phyloP scores from a whole-genome alignment of 2,113 vertebrate species.

The Mesoclemmys tuberculata region DNA sequence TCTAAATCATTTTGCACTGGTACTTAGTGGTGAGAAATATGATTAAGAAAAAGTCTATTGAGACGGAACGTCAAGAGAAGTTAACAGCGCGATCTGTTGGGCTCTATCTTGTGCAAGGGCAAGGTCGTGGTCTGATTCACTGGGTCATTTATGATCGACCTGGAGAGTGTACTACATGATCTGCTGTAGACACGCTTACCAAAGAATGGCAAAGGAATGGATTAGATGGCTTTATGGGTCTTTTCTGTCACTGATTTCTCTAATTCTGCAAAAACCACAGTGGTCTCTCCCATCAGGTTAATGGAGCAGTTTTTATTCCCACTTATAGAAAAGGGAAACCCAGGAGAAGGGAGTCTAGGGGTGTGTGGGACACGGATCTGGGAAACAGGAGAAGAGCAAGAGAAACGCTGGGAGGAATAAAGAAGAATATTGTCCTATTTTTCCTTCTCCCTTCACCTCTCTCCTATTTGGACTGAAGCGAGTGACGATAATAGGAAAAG shows the following conservation, averaged over 20 bases:
- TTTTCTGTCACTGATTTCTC: background rate
- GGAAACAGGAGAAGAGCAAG: background rate
- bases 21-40: background rate
- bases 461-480: background rate
- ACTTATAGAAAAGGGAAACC: background rate
- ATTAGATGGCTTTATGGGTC: rapidly evolving
- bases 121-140: rapidly evolving
- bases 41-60: background rate
- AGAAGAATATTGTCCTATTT: background rate
- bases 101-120: background rate
- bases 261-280: background rate
- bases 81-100: background rate
- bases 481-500: background rate
- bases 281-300: background rate
- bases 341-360: background rate
- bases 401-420: background rate
- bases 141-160: background rate
- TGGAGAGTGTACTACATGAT: background rate
- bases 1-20: background rate
- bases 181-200: background rate
- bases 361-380: background rate
- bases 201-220: background rate
- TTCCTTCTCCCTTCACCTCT: background rate
- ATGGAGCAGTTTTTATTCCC: constrained; percentile 30
- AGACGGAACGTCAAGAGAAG: background rate